Percentiles rank a stretch among this genome's conserved stretches.
Evolutionary conservation across 2,113 vertebrate species (phyloP).

Genomic region (Cichladusa arquata): DNA sequence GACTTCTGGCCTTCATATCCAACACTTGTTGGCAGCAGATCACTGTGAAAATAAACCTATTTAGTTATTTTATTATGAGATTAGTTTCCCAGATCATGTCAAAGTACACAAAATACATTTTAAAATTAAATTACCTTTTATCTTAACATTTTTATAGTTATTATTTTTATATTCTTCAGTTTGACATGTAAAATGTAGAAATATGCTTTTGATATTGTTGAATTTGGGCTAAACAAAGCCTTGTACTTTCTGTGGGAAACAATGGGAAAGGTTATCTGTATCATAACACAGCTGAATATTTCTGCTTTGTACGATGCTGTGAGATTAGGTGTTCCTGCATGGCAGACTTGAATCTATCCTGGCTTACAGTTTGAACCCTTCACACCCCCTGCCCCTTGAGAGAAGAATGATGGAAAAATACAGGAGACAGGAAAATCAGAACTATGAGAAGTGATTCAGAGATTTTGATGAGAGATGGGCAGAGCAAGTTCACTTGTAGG

Average conservation of each 20-base stretch:
- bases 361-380: background rate
- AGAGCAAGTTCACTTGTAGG: background rate
- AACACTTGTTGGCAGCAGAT: constrained; percentile 1
- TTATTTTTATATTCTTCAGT: background rate
- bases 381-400: background rate
- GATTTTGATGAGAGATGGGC: background rate
- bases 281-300: background rate
- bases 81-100: constrained; percentile 3
- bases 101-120: background rate
- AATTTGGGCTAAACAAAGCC: constrained; percentile 17
- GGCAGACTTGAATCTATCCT: background rate
- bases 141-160: background rate
- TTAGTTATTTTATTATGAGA: background rate
- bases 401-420: background rate
- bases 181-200: background rate
- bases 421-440: background rate
- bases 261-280: constrained; percentile 15
- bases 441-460: background rate
- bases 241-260: background rate
- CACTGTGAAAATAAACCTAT: background rate
- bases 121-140: constrained; percentile 21
- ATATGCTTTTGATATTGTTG: background rate
- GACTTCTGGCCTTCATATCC: constrained; percentile 17
- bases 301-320: background rate
- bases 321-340: background rate